These are phyloP conservation scores for Cryptotis parvus DNA, from an alignment of 2,113 vertebrate genomes.

Conservation along the genomic window DNA sequence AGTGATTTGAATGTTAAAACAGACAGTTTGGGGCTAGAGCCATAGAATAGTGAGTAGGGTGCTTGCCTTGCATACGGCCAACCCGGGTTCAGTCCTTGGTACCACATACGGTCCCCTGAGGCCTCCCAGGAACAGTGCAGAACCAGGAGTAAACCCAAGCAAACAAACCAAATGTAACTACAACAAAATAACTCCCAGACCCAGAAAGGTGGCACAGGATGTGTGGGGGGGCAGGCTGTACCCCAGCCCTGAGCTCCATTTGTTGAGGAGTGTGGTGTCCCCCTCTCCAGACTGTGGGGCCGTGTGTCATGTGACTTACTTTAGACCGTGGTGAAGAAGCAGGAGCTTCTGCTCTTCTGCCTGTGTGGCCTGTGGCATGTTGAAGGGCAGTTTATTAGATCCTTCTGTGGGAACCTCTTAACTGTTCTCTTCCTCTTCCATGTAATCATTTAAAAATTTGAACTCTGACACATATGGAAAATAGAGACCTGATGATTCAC, in stretches of 20 bases:
- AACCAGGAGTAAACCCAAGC: background rate
- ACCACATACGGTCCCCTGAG: background rate
- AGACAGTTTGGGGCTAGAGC: background rate
- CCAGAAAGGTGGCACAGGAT: background rate
- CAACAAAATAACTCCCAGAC: too few relatives aligned
- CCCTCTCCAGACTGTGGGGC: background rate
- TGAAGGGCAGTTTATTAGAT: background rate
- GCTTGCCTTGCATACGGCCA: background rate
- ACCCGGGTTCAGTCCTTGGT: background rate
- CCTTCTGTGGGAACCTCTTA: background rate
- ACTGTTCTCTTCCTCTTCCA: background rate
- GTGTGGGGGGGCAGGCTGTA: background rate
- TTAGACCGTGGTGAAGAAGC: background rate
- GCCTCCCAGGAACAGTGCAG: too few relatives aligned
- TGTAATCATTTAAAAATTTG: background rate
- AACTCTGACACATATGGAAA: background rate
- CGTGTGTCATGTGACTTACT: background rate
- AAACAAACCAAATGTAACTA: background rate
- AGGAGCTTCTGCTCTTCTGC: background rate
- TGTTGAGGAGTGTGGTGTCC: background rate
- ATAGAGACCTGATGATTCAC: background rate
- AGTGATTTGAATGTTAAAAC: background rate
- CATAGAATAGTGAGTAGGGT: background rate
- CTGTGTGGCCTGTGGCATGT: too few relatives aligned
- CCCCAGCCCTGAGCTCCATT: background rate